A percentile compares a stretch with the other conserved stretches of the same genome.
Conservation (phyloP, 2,113 vertebrate species). For the Loxodonta africana region DNA sequence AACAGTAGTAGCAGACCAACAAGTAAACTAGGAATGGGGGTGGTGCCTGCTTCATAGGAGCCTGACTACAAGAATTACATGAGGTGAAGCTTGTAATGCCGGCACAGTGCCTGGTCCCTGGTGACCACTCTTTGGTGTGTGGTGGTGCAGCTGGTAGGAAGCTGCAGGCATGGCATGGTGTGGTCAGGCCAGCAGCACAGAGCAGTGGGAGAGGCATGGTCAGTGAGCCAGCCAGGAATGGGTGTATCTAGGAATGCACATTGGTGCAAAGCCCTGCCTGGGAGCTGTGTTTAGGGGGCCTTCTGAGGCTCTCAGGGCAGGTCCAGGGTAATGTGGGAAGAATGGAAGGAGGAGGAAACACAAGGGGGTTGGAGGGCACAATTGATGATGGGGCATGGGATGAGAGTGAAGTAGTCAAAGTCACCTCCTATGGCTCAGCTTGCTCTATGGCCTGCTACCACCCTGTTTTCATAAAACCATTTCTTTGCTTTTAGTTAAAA, state of each 20-base stretch:
- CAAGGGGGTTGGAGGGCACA: neutral
- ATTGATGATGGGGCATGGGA: neutral
- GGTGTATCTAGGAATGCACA: no score
- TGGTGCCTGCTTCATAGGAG: neutral
- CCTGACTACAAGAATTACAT: neutral
- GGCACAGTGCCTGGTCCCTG: rapidly evolving
- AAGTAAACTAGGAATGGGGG: neutral
- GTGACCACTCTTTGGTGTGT: neutral
- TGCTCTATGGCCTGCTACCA: neutral
- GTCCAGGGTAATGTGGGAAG: neutral
- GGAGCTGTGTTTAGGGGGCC: neutral
- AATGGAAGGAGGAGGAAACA: neutral
- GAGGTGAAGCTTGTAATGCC: neutral
- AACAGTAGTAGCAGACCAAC: neutral
- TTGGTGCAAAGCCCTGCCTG: neutral
- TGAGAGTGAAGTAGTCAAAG: neutral
- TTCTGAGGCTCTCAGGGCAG: neutral
- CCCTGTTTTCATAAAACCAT: neutral
- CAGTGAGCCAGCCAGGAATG: no score
- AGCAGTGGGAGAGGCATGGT: no score
- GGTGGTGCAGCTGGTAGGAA: neutral
- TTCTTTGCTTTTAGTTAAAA: neutral
- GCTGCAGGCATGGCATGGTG: rapidly evolving
- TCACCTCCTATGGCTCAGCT: neutral
- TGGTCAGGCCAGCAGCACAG: neutral